Evolutionary conservation across 2,888 invertebrate species (phyloP).

Genomic region (Epirrhoe alternata): DNA sequence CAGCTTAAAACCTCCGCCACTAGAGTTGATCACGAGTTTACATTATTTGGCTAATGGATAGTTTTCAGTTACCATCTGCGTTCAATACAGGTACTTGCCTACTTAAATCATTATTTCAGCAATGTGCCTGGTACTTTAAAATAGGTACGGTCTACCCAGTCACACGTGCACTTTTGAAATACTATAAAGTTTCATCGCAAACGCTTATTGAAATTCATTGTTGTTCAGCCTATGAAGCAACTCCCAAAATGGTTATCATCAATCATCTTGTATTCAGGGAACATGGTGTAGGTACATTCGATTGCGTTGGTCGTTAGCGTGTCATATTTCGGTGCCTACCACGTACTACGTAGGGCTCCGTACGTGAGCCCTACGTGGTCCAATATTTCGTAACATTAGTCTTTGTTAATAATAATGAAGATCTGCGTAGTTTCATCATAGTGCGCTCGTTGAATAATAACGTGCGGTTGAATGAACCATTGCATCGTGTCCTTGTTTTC

Average conservation of each 20-base stretch:
- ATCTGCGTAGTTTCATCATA: constrained; percentile 80
- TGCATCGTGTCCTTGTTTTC: constrained; percentile 84
- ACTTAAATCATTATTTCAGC: not conserved
- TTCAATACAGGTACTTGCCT: not conserved
- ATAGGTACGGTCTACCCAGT: not conserved
- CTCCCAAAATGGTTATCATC: constrained; percentile 27
- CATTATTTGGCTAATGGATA: too few relatives aligned
- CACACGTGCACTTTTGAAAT: constrained; percentile 1
- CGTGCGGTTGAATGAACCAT: constrained; percentile 83
- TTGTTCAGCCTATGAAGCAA: constrained; percentile 32
- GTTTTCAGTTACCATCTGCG: too few relatives aligned
- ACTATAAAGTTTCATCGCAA: constrained; percentile 12
- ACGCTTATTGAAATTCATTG: constrained; percentile 29
- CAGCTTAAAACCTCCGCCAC: too few relatives aligned
- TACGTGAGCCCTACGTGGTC: constrained; percentile 63
- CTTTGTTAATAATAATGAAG: constrained; percentile 82
- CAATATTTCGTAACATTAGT: constrained; percentile 74
- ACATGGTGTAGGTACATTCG: constrained; percentile 32
- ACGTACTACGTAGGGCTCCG: constrained; percentile 46
- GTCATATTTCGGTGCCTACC: constrained; percentile 54
- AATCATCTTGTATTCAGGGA: constrained; percentile 42
- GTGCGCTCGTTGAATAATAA: constrained; percentile 83
- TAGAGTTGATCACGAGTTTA: too few relatives aligned
- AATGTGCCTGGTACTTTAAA: not conserved
- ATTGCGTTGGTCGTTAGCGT: constrained; percentile 40